These are phyloP conservation scores for Drosophila ambigua DNA, from an alignment of 1,140 invertebrate species.

Conservation along the genomic window DNA sequence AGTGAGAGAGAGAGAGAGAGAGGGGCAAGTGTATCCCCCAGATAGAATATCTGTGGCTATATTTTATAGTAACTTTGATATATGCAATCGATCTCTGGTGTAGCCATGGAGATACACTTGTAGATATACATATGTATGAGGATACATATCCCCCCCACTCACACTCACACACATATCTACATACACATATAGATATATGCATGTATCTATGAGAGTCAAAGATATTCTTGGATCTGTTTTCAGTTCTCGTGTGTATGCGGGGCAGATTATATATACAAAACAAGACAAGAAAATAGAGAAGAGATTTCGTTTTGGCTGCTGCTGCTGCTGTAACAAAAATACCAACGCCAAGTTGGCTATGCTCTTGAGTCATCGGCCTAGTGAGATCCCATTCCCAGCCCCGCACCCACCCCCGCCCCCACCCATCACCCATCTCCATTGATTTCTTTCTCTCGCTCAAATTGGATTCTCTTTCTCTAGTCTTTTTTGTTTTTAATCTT, in stretches of 20 bases:
- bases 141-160: conserved; percentile 17
- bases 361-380: conserved; percentile 76
- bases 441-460: conserved; percentile 3
- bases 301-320: conserved; percentile 56
- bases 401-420: conserved; percentile 16
- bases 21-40: conserved; percentile 35
- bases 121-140: conserved; percentile 7
- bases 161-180: conserved; percentile 7
- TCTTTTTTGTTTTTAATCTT: conserved; percentile 5
- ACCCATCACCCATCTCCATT: conserved; percentile 7
- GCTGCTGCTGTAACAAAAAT: conserved; percentile 64
- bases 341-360: conserved; percentile 71
- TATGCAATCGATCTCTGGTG: conserved; percentile 49
- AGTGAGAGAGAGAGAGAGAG: conserved; percentile 25
- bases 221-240: conserved; percentile 79
- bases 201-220: conserved; percentile 34
- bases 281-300: conserved; percentile 53
- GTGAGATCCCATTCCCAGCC: conserved; percentile 11
- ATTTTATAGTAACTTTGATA: conserved; percentile 43
- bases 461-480: too few species aligned
- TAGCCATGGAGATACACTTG: conserved; percentile 6
- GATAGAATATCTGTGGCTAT: conserved; percentile 62
- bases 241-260: conserved; percentile 48
- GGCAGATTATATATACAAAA: conserved; percentile 73
- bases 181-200: conserved; percentile 12